Base-by-base conservation (phyloP, 1,140 invertebrate species). In the Akabosia matsudoensis region DNA sequence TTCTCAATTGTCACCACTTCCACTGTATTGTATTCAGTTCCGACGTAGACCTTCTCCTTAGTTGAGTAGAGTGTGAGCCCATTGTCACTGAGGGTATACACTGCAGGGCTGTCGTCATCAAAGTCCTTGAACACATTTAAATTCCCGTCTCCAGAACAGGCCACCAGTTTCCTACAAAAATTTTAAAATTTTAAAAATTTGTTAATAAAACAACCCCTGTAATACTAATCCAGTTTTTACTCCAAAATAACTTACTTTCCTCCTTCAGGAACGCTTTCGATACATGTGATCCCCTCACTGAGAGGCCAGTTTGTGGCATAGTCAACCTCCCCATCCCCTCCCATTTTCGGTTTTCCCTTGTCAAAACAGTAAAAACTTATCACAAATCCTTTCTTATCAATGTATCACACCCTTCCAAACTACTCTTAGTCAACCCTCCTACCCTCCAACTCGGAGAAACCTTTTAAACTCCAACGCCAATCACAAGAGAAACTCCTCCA, bases 121-220 rank as follows among this genome's bases (percentile, higher is more conserved):
- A 94, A 89, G 80, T 91, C 91, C 34, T 92, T 85, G 93, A 94
- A 97, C 54, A 93, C 90, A 83, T 95, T 87, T 26, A 97, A 90
- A 86, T 97, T 95, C 70, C 95, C 95, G 87, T 97, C 95, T 74
- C 89, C 89, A 28, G 96, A 95, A 87, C 93, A 93, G 14, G 95
- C 97, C 70, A 97, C 86, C 56, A 97, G 90, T 82, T 91, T 85
- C 80, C 93, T 90, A 80, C 79, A 76, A 81, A 22, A 73, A 78
- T 76, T n/a, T 31, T 33, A 64, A 54, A 34, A 30, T 18, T 52
- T 30, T 33, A 52, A 24, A 67, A 28, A 30, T 30, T 10, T 18
- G 18, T 10, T 7, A 45, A 18, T 45, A 10, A 45, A 45, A 18
- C 37, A 45, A 45, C 7, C 18, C 7, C 37, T 45, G 37, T 45